Base-by-base conservation (phyloP, 2,797 vertebrate genomes). In the Anabas testudineus region DNA sequence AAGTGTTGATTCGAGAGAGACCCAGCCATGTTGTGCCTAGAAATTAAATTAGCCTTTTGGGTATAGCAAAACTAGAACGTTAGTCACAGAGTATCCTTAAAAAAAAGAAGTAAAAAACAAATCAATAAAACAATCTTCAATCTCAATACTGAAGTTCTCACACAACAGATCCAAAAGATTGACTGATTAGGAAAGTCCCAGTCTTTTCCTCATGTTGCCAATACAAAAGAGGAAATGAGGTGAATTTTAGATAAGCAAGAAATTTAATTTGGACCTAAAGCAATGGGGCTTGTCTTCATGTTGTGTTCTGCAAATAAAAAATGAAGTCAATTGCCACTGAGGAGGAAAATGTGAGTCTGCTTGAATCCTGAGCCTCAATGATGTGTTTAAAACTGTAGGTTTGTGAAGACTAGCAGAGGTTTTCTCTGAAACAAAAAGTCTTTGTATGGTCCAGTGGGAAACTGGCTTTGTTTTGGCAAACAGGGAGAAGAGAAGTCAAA, bases 381-480 rank as follows among this genome's bases (percentile, higher is more conserved):
- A 45, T 0, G n/a, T 53, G 60, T 52, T 28, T 71, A 26, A 74
- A 57, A 24, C 36, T 69, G 65, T 19, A 65, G 62, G 54, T 61
- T 63, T 7, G 10, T 78, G 61, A 26, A 30, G 64, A 61, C 46
- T 47, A 72, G 60, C 56, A 73, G 37, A 69, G 21, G 28, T 51
- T 36, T 62, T 46, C 46, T 60, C 22, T 46, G 22, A 74, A 56
- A 89, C 87, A 90, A 84, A 80, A 73, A 54, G 56, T 59, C 82
- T 88, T 87, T 87, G 88, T 89, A 69, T 72, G 41, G 46, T 62
- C 21, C 55, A 67, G 24, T 19, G 74, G 63, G 65, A 76, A 84
- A 81, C 46, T 24, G 34, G 24, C 46, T 73, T 67, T 84, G 64
- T 84, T 86, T 87, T 84, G 48, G 52, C 76, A 51, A 59, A 67